These are phyloP conservation scores for Fringilla coelebs DNA, from an alignment of 2,797 vertebrate genomes.

Conservation along the genomic window DNA sequence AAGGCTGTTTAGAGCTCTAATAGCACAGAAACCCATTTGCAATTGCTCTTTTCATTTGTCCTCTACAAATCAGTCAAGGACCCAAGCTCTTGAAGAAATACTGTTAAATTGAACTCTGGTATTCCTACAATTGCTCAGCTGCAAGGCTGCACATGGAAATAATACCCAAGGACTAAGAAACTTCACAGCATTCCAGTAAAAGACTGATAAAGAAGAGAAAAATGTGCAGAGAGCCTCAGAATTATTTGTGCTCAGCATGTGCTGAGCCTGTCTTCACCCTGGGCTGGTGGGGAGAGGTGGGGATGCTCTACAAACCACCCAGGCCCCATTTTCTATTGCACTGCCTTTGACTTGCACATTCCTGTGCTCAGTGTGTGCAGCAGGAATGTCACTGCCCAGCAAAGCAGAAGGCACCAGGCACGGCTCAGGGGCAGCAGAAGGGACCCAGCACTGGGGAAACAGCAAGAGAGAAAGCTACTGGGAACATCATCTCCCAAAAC, in stretches of 20 bases:
- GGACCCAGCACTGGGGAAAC: neutral
- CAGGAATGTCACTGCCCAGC: neutral
- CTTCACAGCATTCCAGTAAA: neutral
- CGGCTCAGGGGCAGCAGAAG: neutral
- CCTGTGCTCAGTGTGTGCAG: neutral
- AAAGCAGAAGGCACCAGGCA: neutral
- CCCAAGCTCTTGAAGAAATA: neutral
- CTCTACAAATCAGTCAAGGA: conserved; percentile 37
- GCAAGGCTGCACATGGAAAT: neutral
- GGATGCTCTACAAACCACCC: neutral
- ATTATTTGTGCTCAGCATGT: neutral
- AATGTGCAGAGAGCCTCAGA: neutral
- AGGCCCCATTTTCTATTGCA: neutral
- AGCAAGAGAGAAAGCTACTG: neutral
- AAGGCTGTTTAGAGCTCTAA: conserved; percentile 3
- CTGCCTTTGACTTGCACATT: neutral
- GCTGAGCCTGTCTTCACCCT: neutral
- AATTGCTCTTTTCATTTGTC: conserved; percentile 21
- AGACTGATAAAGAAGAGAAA: neutral
- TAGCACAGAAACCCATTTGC: conserved; percentile 14
- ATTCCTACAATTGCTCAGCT: neutral
- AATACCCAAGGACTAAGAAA: neutral
- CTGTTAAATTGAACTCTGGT: neutral
- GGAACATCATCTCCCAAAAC: neutral
- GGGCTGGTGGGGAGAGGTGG: neutral